Conservation (phyloP, 2,888 invertebrate genomes). For the Melitaea athalia region DNA sequence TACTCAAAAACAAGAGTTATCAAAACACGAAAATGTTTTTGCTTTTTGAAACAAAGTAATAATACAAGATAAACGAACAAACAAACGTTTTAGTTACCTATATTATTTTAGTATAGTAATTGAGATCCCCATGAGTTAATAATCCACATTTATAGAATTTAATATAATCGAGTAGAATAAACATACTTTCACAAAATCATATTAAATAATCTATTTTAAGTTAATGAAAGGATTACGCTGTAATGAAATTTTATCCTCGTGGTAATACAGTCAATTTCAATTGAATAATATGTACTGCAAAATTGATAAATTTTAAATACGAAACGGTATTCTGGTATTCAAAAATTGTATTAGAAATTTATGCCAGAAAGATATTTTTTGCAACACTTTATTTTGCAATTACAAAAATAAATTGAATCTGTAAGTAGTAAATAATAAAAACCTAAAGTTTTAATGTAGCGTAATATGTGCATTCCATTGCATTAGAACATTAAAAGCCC, state of each 20-base stretch:
- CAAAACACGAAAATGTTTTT: no score
- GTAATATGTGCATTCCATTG: constrained; percentile 24
- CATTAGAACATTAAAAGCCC: constrained; percentile 33
- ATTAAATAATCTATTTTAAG: constrained; percentile 15
- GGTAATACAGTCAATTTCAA: constrained; percentile 15
- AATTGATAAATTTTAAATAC: background rate
- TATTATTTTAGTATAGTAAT: no score
- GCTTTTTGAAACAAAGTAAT: no score
- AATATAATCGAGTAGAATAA: background rate
- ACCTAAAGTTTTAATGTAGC: constrained; percentile 13
- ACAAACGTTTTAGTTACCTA: no score
- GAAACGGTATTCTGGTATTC: background rate
- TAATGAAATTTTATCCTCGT: constrained; percentile 16
- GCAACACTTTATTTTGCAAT: background rate
- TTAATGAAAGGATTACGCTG: constrained; percentile 18
- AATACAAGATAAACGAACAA: no score
- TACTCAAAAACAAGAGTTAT: background rate
- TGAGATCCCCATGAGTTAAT: no score
- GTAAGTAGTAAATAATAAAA: no score
- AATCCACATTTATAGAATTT: background rate
- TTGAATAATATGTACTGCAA: constrained; percentile 5
- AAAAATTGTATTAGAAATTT: background rate
- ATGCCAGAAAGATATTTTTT: background rate
- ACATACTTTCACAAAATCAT: background rate
- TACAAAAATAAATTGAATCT: background rate